Evolutionary conservation across 2,888 invertebrate species (phyloP).

Genomic region (Zelleria hepariella): DNA sequence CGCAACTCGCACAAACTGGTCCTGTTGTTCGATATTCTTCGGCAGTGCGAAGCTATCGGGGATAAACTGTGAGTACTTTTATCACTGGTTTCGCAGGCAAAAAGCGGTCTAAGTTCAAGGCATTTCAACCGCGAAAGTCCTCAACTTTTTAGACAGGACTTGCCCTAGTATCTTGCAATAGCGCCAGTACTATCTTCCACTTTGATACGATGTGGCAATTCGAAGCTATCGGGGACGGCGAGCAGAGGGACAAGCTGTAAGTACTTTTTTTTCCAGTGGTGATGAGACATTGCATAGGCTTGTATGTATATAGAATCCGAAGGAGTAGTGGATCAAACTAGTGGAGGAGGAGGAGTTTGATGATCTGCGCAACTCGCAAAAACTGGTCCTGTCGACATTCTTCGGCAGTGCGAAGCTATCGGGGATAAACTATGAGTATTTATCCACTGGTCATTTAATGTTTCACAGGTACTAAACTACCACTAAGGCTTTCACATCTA

Average conservation of each 20-base stretch:
- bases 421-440: conserved; percentile 93
- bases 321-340: conserved; percentile 89
- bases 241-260: conserved; percentile 96
- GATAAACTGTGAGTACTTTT: conserved; percentile 87
- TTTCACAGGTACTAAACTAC: too few species aligned
- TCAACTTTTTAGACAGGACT: too few species aligned
- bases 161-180: too few species aligned
- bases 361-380: conserved; percentile 82
- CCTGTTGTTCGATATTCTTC: conserved; percentile 88
- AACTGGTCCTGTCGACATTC: conserved; percentile 84
- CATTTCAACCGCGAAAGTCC: too few species aligned
- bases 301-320: conserved; percentile 74
- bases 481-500: too few species aligned
- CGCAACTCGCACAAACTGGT: conserved; percentile 84
- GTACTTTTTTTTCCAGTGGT: too few species aligned
- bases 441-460: not conserved
- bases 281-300: too few species aligned
- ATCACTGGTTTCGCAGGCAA: not conserved
- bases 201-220: conserved; percentile 92
- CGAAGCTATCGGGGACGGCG: conserved; percentile 95
- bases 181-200: conserved; percentile 82
- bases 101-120: too few species aligned
- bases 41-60: conserved; percentile 93
- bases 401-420: conserved; percentile 92
- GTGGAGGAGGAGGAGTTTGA: conserved; percentile 84